These are phyloP conservation scores for Holacanthus passer DNA, from an alignment of 2,113 vertebrate species.

Conservation along the genomic window DNA sequence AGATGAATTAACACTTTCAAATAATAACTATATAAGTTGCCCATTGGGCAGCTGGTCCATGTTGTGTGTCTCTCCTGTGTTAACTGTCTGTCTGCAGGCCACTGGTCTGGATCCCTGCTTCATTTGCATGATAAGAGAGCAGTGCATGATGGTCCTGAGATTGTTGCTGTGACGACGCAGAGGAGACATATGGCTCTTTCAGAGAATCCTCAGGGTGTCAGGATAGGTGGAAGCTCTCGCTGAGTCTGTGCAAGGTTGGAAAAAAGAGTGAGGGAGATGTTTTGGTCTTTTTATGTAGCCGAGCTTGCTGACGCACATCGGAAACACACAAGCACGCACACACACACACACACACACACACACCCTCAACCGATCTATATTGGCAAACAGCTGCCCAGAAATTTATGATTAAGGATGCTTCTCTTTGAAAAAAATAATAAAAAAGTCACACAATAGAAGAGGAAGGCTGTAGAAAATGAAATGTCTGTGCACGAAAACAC, in stretches of 20 bases:
- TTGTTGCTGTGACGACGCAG: slow-evolving; percentile 71
- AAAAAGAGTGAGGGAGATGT: background rate
- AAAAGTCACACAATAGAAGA: slow-evolving; percentile 21
- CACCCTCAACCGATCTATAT: slow-evolving; percentile 17
- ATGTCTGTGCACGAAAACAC: slow-evolving; percentile 39
- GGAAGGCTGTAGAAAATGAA: slow-evolving; percentile 40
- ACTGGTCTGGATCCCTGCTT: slow-evolving; percentile 38
- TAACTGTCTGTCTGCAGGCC: slow-evolving; percentile 35
- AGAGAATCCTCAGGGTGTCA: slow-evolving; percentile 59
- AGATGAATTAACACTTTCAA: background rate
- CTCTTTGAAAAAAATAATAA: slow-evolving; percentile 4
- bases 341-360: background rate
- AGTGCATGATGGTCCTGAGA: slow-evolving; percentile 63
- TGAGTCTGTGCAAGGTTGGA: slow-evolving; percentile 36
- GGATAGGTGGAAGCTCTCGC: slow-evolving; percentile 65
- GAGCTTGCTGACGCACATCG: slow-evolving; percentile 14
- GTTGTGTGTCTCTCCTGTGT: background rate
- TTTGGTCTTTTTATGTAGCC: slow-evolving; percentile 22
- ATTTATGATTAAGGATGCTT: slow-evolving; percentile 41
- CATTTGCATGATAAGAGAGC: slow-evolving; percentile 70
- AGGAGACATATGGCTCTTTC: slow-evolving; percentile 73
- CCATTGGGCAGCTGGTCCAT: slow-evolving; percentile 6
- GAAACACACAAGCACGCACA: background rate
- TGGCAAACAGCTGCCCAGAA: slow-evolving; percentile 40
- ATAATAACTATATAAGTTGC: background rate